Percentiles rank a stretch among this genome's conserved stretches.
Evolutionary conservation across 2,888 invertebrate species (phyloP).

Genomic region (Rapana venosa): DNA sequence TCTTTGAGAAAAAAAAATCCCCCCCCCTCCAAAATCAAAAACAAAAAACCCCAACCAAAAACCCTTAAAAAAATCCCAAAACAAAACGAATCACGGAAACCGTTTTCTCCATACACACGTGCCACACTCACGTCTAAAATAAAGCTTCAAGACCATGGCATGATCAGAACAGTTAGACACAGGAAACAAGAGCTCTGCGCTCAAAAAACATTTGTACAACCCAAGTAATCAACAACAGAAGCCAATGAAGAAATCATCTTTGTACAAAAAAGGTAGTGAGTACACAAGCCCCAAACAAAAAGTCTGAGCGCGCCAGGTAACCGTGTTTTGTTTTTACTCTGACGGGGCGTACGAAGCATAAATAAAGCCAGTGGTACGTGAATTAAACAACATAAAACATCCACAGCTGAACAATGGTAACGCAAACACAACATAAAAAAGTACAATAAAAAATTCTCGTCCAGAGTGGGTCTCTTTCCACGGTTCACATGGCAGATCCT

Average conservation of each 20-base stretch:
- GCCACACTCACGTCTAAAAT: not conserved
- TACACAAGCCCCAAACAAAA: not conserved
- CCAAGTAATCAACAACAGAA: not conserved
- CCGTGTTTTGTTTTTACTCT: not conserved
- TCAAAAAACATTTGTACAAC: slow-evolving; percentile 16
- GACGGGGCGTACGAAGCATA: slow-evolving; percentile 18
- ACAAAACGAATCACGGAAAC: too few species aligned
- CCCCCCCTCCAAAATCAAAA: not conserved
- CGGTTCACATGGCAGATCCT: too few species aligned
- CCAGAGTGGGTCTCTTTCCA: not conserved
- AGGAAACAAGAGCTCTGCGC: not conserved
- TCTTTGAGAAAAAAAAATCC: not conserved
- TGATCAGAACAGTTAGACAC: not conserved
- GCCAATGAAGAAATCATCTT: slow-evolving; percentile 20
- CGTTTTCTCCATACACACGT: not conserved
- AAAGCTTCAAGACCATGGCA: slow-evolving; percentile 30
- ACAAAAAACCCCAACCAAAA: not conserved
- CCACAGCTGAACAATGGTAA: not conserved
- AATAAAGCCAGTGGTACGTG: not conserved
- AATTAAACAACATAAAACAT: slow-evolving; percentile 8
- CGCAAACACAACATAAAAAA: slow-evolving; percentile 10
- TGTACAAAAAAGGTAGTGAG: not conserved
- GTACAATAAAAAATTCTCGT: not conserved
- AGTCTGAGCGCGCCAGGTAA: not conserved
- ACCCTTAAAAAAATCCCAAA: too few species aligned